Conservation (phyloP, 1,140 invertebrate genomes). For the Cryptotermes secundus region DNA sequence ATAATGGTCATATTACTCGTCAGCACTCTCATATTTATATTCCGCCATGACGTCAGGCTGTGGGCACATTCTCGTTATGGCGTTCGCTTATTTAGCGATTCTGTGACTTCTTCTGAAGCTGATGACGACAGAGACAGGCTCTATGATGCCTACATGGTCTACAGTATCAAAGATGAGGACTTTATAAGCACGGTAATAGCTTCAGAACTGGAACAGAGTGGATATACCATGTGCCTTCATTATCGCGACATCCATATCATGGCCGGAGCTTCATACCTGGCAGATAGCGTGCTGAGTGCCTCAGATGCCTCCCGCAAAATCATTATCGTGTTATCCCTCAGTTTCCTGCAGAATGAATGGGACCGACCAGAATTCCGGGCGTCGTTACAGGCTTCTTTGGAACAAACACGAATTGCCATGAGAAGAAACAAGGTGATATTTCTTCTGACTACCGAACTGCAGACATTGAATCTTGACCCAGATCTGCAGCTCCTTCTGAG, state of each 20-base stretch:
- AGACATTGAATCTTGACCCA: conserved; percentile 70
- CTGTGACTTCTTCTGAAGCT: conserved; percentile 49
- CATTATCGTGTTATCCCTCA: conserved; percentile 70
- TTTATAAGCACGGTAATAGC: conserved; percentile 76
- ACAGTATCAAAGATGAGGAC: conserved; percentile 81
- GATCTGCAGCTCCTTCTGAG: conserved; percentile 80
- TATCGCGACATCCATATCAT: conserved; percentile 70
- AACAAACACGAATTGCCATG: conserved; percentile 48
- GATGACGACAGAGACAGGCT: conserved; percentile 65
- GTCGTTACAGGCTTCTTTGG: conserved; percentile 66
- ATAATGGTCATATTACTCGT: conserved; percentile 68
- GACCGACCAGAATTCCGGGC: conserved; percentile 67
- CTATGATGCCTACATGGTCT: conserved; percentile 86
- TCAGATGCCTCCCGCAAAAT: conserved; percentile 73
- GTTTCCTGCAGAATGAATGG: conserved; percentile 75
- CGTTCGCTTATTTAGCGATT: conserved; percentile 65
- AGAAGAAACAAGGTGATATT: conserved; percentile 70
- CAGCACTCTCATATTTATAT: conserved; percentile 69
- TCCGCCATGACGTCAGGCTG: conserved; percentile 70
- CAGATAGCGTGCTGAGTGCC: conserved; percentile 73
- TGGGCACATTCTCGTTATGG: conserved; percentile 75
- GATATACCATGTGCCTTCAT: conserved; percentile 71
- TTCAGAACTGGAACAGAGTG: conserved; percentile 74
- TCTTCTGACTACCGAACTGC: conserved; percentile 62
- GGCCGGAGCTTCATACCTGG: conserved; percentile 63